Conservation (phyloP, 2,797 vertebrate species). For the Decapterus maruadsi region DNA sequence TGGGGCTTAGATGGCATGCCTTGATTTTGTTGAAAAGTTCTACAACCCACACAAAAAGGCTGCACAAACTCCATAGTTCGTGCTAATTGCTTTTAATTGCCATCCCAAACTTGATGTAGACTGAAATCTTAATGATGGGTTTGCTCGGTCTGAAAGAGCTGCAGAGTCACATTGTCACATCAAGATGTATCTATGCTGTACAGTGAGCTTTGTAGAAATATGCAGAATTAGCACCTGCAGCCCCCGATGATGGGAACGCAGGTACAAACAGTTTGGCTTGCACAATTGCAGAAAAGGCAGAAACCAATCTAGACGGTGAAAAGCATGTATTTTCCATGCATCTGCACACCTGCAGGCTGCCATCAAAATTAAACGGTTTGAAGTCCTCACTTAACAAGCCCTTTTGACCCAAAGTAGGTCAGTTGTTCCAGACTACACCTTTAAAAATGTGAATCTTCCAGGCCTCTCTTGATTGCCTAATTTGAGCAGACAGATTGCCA, state of each 20-base stretch:
- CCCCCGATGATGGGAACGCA: neutral
- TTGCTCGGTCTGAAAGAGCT: constrained; percentile 20
- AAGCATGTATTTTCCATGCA: constrained; percentile 8
- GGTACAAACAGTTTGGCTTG: constrained; percentile 2
- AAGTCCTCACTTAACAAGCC: constrained; percentile 7
- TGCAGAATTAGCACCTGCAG: neutral
- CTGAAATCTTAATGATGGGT: constrained; percentile 42
- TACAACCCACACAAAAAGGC: constrained; percentile 54
- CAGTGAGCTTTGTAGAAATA: neutral
- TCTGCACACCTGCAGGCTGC: constrained; percentile 16
- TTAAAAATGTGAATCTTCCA: constrained; percentile 33
- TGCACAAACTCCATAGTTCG: constrained; percentile 61
- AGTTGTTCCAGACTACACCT: constrained; percentile 23
- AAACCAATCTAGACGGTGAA: constrained; percentile 2
- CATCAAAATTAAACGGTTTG: constrained; percentile 1
- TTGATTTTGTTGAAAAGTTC: constrained; percentile 67
- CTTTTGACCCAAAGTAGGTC: constrained; percentile 50
- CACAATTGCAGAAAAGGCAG: neutral
- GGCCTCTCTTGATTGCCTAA: constrained; percentile 28
- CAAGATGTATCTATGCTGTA: constrained; percentile 14
- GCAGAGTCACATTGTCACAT: constrained; percentile 24
- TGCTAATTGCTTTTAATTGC: constrained; percentile 69
- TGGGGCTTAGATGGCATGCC: constrained; percentile 53
- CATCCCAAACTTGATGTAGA: constrained; percentile 47
- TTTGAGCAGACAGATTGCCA: constrained; percentile 43